Evolutionary conservation across 2,797 vertebrate species (phyloP), one percentile per base, ranked within the genome.

Genomic region (Eulemur mongoz): DNA sequence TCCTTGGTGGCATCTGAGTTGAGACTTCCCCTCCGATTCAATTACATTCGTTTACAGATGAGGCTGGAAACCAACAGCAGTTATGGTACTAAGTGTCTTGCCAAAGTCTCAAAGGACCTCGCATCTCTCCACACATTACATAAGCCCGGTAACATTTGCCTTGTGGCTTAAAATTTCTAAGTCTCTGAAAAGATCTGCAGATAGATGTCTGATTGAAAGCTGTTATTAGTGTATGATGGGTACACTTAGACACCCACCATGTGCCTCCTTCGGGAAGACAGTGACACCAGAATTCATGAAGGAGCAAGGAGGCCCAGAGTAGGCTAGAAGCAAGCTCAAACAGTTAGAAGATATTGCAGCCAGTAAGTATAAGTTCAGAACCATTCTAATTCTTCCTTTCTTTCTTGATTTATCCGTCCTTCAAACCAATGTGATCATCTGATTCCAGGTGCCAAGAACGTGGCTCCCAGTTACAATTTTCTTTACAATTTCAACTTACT

Each of bases 401-500:
- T 81, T 91, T 93, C 23, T 92, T 79, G 63, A 63, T 73, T 82
- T 69, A 80, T 30, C 43, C 18, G 61, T 59, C 52, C 65, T 94
- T 94, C 57, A 97, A 91, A 88, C 43, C 25, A 93, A 15, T 75
- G 25, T 57, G 50, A 95, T 54, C 10, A 72, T 63, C 75, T 83
- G 38, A 92, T 65, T 96, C 40, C 5, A 70, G 43, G 1, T 85
- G 65, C 52, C 79, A 91, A 59, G 22, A 0, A 3, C 87, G 91
- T 72, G 48, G 25, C 38, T 92, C 32, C 45, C 35, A 54, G 23
- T 75, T 94, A 85, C 1, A 50, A 57, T 76, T 97, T 92, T 85
- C 80, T 93, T 80, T 89, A 75, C 35, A 96, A 73, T 89, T 89
- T 89, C 30, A 32, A 54, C 63, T 90, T 79, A 94, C 85, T n/a